Base-by-base conservation (phyloP, 35 echinoderm and acorn worm genomes). In the Heliocidaris erythrogramma region DNA sequence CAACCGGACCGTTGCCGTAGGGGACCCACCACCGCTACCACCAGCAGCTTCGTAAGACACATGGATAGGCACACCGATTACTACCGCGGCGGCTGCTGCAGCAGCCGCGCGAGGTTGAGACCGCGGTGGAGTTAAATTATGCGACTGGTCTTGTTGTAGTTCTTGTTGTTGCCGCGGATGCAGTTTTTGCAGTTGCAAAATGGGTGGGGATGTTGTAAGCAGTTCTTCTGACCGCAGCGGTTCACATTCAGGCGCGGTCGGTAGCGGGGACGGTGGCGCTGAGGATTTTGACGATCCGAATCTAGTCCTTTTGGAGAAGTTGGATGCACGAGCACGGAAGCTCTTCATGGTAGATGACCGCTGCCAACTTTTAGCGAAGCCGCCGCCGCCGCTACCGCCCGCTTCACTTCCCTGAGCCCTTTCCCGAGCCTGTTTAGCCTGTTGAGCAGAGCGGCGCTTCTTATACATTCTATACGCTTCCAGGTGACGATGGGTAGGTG, bases 21-120 rank as follows among this genome's bases (percentile, higher is more conserved):
- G n/a, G 47, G 91, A 92, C 91, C 91, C 91, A 52, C 30, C 91
- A 89, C 87, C 87, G 17, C 65, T 78, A 78, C 65, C 65, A 89
- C 87, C 87, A 42, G 91, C 91, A 9, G 49, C 47, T 30, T 92
- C 47, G n/a, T 92, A 92, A 49, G 91, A 92, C 91, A 92, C 91
- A 30, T 92, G 91, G 18, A 92, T 49, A 49, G 91, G 91, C 47
- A 92, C 91, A 92, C 48, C 91, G 21, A 92, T 59, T 13, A 59
- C 91, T 14, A 59, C 47, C 47, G 91, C 91, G 11, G 91, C 91
- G 50, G 91, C 90, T 27, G 48, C 32, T 48, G 90, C 90, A n/a
- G 48, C 48, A 16, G 90, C 49, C 17, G 47, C 13, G 91, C 50
- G 91, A 10, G 91, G 48, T 59, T 92, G 91, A 48, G 48, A 30